Conservation (phyloP, 2,888 invertebrate species). For the Gibbula magus region DNA sequence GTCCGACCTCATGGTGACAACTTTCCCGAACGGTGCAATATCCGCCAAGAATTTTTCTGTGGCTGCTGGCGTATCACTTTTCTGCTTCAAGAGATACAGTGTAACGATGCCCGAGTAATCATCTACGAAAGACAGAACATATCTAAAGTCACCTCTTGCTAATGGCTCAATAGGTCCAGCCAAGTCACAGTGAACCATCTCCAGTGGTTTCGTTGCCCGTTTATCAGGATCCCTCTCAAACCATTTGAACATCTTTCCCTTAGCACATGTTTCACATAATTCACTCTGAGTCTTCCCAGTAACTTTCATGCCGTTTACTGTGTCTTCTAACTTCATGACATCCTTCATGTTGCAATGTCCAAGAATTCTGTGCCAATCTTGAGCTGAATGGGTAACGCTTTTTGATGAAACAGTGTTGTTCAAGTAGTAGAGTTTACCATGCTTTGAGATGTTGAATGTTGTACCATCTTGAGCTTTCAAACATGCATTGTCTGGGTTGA, state of each 20-base stretch:
- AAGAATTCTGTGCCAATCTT: slow-evolving; percentile 36
- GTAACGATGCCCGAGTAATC: too few relatives aligned
- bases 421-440: slow-evolving; percentile 36
- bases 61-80: too few relatives aligned
- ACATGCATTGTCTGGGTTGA: slow-evolving; percentile 30
- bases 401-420: not conserved
- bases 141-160: slow-evolving; percentile 35
- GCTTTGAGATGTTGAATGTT: slow-evolving; percentile 36
- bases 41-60: too few relatives aligned
- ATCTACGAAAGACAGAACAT: slow-evolving; percentile 34
- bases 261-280: slow-evolving; percentile 30
- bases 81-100: too few relatives aligned
- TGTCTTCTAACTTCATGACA: slow-evolving; percentile 29
- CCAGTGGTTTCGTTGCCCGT: too few relatives aligned
- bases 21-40: not conserved
- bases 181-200: slow-evolving; percentile 38
- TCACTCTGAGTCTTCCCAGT: slow-evolving; percentile 19
- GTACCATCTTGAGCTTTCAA: slow-evolving; percentile 21
- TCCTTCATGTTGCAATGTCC: slow-evolving; percentile 43
- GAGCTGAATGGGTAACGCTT: not conserved
- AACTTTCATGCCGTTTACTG: slow-evolving; percentile 30
- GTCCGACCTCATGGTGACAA: not conserved
- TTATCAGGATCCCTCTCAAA: slow-evolving; percentile 33
- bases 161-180: slow-evolving; percentile 36
- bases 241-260: slow-evolving; percentile 37